Conservation (phyloP, 2,888 invertebrate species). For the Oxyteleia sp. region DNA sequence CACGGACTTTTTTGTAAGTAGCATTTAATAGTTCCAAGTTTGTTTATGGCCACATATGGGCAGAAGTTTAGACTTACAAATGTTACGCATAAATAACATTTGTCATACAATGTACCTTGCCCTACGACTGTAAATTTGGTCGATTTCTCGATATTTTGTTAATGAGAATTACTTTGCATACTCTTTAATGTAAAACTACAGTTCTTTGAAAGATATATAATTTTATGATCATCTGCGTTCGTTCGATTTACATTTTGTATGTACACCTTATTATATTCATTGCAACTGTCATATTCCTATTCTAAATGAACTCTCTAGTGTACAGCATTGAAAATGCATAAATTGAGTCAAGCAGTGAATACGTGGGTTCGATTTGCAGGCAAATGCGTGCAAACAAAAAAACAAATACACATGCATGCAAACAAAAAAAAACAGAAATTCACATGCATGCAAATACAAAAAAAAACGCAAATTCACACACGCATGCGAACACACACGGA, state of each 20-base stretch:
- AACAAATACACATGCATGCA: no score
- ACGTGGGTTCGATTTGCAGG: conserved; percentile 74
- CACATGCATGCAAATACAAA: no score
- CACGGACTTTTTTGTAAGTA: no score
- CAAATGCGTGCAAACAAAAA: conserved; percentile 84
- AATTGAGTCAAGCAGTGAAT: conserved; percentile 65
- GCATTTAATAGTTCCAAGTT: no score
- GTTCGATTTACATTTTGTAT: background rate
- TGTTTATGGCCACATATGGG: no score
- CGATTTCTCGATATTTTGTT: conserved; percentile 18
- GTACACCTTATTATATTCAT: conserved; percentile 22
- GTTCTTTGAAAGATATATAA: conserved; percentile 34
- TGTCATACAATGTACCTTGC: no score
- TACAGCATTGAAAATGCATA: conserved; percentile 52
- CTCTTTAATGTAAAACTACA: conserved; percentile 33
- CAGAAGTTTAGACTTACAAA: no score
- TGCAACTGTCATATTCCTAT: conserved; percentile 26
- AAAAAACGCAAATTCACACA: no score
- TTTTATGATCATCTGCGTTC: conserved; percentile 28
- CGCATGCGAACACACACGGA: no score
- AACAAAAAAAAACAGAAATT: no score
- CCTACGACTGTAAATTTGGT: no score
- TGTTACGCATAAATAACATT: no score
- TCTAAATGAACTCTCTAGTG: conserved; percentile 54
- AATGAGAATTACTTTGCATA: conserved; percentile 46